Conservation (phyloP, 2,113 vertebrate genomes). For the Fukomys damarensis region DNA sequence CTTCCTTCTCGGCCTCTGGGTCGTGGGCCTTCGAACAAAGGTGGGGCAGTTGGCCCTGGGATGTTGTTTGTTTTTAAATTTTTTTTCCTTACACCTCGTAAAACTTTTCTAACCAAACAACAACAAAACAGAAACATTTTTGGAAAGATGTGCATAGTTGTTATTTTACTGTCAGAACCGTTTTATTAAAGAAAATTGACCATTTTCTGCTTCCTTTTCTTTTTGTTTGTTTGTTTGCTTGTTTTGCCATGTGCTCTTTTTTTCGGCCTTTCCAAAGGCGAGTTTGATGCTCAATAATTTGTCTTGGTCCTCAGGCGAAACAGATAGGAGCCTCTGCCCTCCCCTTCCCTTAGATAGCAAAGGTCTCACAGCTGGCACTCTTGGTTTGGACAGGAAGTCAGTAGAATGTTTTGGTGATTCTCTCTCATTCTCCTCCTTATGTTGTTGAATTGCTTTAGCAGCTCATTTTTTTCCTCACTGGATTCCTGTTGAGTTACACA, state of each 20-base stretch:
- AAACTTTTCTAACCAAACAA: neutral
- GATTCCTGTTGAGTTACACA: neutral
- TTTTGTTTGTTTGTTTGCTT: neutral
- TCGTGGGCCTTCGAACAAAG: neutral
- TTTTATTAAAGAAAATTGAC: neutral
- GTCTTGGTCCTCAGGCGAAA: neutral
- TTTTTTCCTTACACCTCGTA: neutral
- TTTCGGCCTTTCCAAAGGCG: neutral
- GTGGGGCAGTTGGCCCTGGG: neutral
- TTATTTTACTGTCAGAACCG: slow-evolving; percentile 10
- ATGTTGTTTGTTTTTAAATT: neutral
- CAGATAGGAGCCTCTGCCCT: neutral
- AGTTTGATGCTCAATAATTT: neutral
- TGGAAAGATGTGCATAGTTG: neutral
- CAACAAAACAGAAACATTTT: neutral
- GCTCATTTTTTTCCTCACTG: neutral
- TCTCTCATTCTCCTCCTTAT: neutral
- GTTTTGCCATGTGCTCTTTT: neutral
- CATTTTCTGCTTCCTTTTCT: neutral
- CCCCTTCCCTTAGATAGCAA: neutral
- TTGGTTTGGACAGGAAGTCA: neutral
- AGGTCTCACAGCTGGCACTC: neutral
- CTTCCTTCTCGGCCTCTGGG: neutral
- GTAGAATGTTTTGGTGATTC: neutral
- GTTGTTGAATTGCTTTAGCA: neutral